Conservation (phyloP, 2,888 invertebrate species). For the Cyclophora punctaria region DNA sequence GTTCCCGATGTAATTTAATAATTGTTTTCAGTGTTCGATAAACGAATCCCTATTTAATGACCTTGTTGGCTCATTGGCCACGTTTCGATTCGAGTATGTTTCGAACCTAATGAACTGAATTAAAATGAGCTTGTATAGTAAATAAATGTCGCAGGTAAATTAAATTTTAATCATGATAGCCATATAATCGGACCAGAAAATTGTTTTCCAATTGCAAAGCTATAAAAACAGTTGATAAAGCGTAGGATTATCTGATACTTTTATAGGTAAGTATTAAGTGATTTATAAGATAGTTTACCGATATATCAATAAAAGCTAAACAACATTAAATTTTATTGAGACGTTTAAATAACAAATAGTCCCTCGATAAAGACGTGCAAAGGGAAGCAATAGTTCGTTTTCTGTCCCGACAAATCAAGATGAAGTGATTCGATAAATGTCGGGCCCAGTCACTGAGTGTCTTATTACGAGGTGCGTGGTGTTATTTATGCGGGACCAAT, state of each 20-base stretch:
- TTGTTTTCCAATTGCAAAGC: not conserved
- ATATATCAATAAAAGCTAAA: constrained; percentile 6
- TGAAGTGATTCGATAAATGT: constrained; percentile 52
- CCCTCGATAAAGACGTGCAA: constrained; percentile 37
- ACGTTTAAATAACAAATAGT: constrained; percentile 45
- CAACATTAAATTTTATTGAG: constrained; percentile 44
- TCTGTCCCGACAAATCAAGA: constrained; percentile 53
- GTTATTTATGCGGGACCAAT: constrained; percentile 60
- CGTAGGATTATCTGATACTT: too few relatives aligned
- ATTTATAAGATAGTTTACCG: not conserved
- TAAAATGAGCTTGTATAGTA: not conserved
- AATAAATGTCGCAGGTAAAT: too few relatives aligned
- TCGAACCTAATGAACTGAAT: not conserved
- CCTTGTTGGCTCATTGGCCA: constrained; percentile 6
- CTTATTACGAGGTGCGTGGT: constrained; percentile 52
- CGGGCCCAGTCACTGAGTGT: constrained; percentile 51
- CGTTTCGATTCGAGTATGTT: constrained; percentile 1
- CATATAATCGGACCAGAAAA: not conserved
- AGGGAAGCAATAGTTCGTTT: constrained; percentile 41
- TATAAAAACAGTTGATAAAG: not conserved
- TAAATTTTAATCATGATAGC: too few relatives aligned
- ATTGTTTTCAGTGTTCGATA: constrained; percentile 33
- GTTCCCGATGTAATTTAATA: constrained; percentile 17
- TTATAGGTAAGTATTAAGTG: not conserved
- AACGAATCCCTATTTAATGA: constrained; percentile 19